Evolutionary conservation across 2,113 vertebrate genomes (phyloP).

Genomic region (Telmatochromis brichardi): DNA sequence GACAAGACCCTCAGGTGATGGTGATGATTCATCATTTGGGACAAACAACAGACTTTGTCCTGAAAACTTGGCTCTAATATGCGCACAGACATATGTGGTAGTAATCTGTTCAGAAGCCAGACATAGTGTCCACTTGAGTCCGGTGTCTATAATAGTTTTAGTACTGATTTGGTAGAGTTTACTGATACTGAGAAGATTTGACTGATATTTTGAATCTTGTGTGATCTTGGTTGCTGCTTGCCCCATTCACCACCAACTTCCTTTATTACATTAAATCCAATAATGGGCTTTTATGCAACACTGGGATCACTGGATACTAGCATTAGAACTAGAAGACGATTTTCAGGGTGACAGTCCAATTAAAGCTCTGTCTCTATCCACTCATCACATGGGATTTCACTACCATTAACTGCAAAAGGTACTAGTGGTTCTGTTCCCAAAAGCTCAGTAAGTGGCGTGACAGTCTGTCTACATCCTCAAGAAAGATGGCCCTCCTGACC

Average conservation of each 20-base stretch:
- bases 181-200: neutral
- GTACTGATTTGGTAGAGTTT: neutral
- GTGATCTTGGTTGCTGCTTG: neutral
- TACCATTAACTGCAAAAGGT: neutral
- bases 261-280: neutral
- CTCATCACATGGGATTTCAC: neutral
- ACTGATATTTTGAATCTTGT: neutral
- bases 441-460: neutral
- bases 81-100: neutral
- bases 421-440: neutral
- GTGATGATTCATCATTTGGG: neutral
- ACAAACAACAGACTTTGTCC: neutral
- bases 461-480: neutral
- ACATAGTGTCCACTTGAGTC: neutral
- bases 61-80: neutral
- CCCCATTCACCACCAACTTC: neutral
- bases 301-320: neutral
- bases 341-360: neutral
- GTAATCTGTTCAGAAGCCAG: neutral
- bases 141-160: neutral
- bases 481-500: neutral
- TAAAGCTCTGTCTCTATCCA: neutral
- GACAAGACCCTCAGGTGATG: neutral
- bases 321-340: neutral
- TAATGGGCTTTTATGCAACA: neutral